Percentiles rank a stretch among this genome's conserved stretches.
Conservation (phyloP, 2,113 vertebrate species). For the Campylorhamphus procurvoides region DNA sequence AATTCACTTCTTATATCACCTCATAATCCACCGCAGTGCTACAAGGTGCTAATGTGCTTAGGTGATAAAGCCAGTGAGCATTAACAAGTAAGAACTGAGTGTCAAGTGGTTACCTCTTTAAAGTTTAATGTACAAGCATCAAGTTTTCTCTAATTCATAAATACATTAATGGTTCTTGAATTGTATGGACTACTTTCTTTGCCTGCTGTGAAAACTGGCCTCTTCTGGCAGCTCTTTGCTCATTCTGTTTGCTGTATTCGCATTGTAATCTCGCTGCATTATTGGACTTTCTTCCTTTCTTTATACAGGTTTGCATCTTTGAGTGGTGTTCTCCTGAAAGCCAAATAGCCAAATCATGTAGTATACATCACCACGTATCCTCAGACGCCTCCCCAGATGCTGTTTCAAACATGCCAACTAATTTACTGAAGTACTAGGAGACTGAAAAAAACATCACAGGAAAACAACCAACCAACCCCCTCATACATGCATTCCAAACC, state of each 20-base stretch:
- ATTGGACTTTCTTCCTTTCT: neutral
- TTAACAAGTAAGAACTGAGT: neutral
- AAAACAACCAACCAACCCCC: neutral
- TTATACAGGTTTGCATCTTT: neutral
- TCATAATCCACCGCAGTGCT: neutral
- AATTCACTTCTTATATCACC: neutral
- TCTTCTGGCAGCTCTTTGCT: neutral
- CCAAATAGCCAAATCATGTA: neutral
- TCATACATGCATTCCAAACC: neutral
- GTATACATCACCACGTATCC: neutral
- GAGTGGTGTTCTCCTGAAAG: neutral
- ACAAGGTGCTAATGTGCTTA: neutral
- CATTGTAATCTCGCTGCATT: neutral
- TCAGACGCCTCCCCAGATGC: neutral
- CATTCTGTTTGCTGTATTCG: neutral
- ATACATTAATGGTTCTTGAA: neutral
- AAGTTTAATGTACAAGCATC: neutral
- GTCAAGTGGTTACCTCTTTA: neutral
- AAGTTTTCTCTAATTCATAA: slow-evolving; percentile 9
- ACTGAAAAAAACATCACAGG: neutral
- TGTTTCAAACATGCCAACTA: neutral
- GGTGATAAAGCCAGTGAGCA: neutral
- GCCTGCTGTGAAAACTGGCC: neutral
- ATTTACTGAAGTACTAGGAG: neutral
- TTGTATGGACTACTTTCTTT: neutral